phyloP scores from a whole-genome alignment of 2,113 vertebrate species.

The Petromus typicus region DNA sequence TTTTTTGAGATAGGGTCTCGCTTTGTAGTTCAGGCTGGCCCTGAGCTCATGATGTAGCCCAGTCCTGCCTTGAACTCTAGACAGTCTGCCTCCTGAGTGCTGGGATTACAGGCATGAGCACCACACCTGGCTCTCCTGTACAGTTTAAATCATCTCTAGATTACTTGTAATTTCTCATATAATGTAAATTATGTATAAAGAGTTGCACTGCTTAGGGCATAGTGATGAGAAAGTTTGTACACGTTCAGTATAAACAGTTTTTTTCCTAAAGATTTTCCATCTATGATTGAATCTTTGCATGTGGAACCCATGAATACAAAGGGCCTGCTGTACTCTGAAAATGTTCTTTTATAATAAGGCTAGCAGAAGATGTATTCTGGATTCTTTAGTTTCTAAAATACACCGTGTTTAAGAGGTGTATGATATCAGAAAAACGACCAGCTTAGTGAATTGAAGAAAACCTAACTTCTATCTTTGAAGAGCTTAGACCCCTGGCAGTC shows the following conservation, averaged over 20 bases:
- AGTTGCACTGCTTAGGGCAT: background rate
- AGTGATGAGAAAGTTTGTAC: background rate
- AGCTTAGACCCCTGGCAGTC: background rate
- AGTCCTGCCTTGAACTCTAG: no score
- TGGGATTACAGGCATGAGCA: no score
- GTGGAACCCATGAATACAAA: background rate
- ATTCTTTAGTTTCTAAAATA: constrained; percentile 48
- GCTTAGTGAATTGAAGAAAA: background rate
- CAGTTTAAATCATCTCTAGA: background rate
- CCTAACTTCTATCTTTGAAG: background rate
- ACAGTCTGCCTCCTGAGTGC: no score
- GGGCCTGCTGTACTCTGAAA: background rate
- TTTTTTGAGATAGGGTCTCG: no score
- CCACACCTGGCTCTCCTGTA: background rate
- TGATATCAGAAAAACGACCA: background rate
- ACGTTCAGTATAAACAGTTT: background rate
- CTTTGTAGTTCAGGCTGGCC: no score
- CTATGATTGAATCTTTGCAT: background rate
- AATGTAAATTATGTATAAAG: background rate
- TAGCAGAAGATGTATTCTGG: background rate
- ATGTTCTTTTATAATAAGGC: background rate
- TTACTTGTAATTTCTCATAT: background rate
- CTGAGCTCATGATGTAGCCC: no score
- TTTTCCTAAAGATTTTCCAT: background rate
- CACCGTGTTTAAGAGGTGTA: background rate